Percentiles rank a stretch among this genome's conserved stretches.
phyloP scores from a whole-genome alignment of 2,888 invertebrate genomes.

The Caenorhabditis plicata region DNA sequence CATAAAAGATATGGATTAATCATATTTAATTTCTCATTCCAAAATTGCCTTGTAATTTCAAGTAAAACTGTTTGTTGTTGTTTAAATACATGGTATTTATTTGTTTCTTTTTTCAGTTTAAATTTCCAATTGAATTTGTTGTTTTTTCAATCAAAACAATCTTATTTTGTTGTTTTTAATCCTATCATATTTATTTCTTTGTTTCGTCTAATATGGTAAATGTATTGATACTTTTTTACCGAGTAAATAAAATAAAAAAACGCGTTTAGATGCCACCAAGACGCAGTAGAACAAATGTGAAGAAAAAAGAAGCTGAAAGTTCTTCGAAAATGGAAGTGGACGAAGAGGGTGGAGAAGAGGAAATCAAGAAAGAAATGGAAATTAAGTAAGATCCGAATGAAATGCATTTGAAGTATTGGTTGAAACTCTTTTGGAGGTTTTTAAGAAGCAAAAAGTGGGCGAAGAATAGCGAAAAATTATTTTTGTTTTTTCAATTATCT shows the following conservation, averaged over 20 bases:
- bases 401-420: too few species aligned
- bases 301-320: background rate
- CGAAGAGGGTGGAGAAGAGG: background rate
- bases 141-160: background rate
- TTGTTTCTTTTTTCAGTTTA: conserved; percentile 3
- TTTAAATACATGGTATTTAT: too few species aligned
- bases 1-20: too few species aligned
- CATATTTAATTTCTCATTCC: too few species aligned
- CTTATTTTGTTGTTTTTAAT: background rate
- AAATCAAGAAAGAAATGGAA: background rate
- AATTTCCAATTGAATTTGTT: background rate
- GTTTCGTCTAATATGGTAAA: too few species aligned
- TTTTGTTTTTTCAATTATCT: too few species aligned
- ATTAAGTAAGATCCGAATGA: too few species aligned
- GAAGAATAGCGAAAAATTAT: background rate
- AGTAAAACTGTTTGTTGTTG: too few species aligned
- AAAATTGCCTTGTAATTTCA: too few species aligned
- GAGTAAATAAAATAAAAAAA: background rate
- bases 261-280: conserved; percentile 1
- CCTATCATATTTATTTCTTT: too few species aligned
- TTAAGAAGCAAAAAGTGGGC: background rate
- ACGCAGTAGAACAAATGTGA: background rate
- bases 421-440: too few species aligned
- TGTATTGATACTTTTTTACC: background rate
- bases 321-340: background rate